Base-by-base conservation (phyloP, 2,113 vertebrate genomes). In the Corythaeola cristata region DNA sequence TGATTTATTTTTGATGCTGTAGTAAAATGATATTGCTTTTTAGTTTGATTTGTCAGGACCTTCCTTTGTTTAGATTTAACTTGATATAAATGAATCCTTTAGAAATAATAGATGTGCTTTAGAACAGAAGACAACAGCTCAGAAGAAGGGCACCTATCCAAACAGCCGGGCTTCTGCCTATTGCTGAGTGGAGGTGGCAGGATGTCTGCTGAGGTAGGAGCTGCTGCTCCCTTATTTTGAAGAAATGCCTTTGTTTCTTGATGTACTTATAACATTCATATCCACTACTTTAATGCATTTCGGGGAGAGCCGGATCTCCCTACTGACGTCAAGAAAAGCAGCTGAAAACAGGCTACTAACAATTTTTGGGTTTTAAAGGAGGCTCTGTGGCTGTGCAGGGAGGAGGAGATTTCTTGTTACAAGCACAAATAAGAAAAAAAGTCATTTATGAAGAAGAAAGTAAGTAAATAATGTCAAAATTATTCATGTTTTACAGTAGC, bases 281-380 rank as follows among this genome's bases (percentile, higher is more conserved):
- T 71, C 39, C 69, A 62, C 44, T 88, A 39, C 87, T 85, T 90
- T 21, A 86, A 85, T 71, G 45, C 8, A 2, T 94, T 95, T 89
- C 76, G 90, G 68, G 52, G 37, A 64, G 32, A 84, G 78, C 47
- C 68, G 73, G 73, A 76, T 91, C 64, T 89, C n/a, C 71, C 35
- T 41, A 17, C 35, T 89, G 92, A 90, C 22, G 3, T 92, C 83
- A 82, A 49, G 68, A 64, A 55, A 85, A 73, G 52, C 60, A 88
- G 64, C 59, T 86, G 88, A 93, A 94, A 90, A 87, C 21, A 85
- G 20, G 71, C 67, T 90, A 91, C 30, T 77, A 83, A 75, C 19
- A 82, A 79, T 63, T 94, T 88, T 19, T 72, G 72, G 39, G 64
- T 73, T 92, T 90, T 82, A 90, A 92, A 78, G 68, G 47, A 89